Percentiles rank a stretch among this genome's conserved stretches.
Conservation (phyloP, 2,113 vertebrate genomes). For the Misgurnus anguillicaudatus region DNA sequence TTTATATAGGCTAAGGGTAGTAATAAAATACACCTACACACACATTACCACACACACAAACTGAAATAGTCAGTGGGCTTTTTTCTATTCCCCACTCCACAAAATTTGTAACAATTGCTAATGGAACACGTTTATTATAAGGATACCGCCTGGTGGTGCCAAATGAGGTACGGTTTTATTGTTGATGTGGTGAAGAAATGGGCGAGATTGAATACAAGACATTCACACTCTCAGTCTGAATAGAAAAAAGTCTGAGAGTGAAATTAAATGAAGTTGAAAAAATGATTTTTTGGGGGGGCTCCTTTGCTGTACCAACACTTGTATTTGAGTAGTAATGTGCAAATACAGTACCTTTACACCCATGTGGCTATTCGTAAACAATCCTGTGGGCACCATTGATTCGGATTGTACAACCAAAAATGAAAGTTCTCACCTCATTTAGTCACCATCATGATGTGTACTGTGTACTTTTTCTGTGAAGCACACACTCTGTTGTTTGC, state of each 20-base stretch:
- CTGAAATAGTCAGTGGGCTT: background rate
- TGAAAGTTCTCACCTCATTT: no score
- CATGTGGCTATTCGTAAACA: no score
- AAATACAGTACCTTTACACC: no score
- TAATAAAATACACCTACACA: slow-evolving; percentile 23
- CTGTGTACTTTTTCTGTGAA: no score
- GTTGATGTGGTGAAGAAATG: background rate
- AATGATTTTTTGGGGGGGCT: no score
- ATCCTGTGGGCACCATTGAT: no score
- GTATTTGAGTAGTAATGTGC: no score
- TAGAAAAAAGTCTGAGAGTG: background rate
- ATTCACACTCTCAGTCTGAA: slow-evolving; percentile 12
- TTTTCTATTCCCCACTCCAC: background rate
- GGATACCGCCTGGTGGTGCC: background rate
- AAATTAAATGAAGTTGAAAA: background rate
- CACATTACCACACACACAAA: slow-evolving; percentile 36
- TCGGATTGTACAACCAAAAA: no score
- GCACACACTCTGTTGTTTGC: no score
- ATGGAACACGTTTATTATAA: slow-evolving; percentile 9
- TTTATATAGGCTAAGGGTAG: background rate
- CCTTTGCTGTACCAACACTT: no score
- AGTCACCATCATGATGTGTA: no score
- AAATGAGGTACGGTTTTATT: background rate
- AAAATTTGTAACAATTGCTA: background rate
- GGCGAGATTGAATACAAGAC: background rate